Conservation (phyloP, 2,888 invertebrate species). For the Drosophila prolongata region DNA sequence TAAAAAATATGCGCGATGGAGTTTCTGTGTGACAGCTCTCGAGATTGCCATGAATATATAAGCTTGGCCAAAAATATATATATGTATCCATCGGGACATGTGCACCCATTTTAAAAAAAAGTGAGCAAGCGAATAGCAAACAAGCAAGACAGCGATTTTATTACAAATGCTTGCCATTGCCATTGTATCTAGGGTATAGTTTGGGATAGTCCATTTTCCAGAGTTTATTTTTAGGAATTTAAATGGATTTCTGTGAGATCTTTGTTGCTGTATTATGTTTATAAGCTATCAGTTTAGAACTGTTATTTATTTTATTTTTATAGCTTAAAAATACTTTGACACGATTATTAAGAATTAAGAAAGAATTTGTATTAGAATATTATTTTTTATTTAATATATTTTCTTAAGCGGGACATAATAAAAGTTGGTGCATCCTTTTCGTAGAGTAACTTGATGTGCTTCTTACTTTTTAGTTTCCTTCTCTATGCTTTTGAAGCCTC, state of each 20-base stretch:
- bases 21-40: constrained; percentile 67
- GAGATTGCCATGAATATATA: constrained; percentile 75
- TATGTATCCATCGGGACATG: constrained; percentile 14
- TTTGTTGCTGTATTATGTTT: too few species aligned
- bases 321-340: too few species aligned
- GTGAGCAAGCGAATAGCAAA: not conserved
- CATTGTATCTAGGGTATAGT: not conserved
- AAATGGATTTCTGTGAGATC: too few species aligned
- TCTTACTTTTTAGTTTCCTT: constrained; percentile 7
- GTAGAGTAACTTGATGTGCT: constrained; percentile 1
- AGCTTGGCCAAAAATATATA: constrained; percentile 32
- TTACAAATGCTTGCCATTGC: constrained; percentile 16
- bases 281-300: too few species aligned
- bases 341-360: too few species aligned
- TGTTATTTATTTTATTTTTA: not conserved
- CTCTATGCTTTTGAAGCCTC: constrained; percentile 52
- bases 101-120: constrained; percentile 6
- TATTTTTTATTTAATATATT: not conserved
- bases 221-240: too few species aligned
- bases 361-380: too few species aligned
- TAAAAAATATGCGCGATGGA: constrained; percentile 63
- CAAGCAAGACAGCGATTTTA: constrained; percentile 19
- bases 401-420: not conserved
- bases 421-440: not conserved
- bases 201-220: not conserved